phyloP scores from a whole-genome alignment of 1,140 invertebrate species.

The Helicoverpa zea region DNA sequence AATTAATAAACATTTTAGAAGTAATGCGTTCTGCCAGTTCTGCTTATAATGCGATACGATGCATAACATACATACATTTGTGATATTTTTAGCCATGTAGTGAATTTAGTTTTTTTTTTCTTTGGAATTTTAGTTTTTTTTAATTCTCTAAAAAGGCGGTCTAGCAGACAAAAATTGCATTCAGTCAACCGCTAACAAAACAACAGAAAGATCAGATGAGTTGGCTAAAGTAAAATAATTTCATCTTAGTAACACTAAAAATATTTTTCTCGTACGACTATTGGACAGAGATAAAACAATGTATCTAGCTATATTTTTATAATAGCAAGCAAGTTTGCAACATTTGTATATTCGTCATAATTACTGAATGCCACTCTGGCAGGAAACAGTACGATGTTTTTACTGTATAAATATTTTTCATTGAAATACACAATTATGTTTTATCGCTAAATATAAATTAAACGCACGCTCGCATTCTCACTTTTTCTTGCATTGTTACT shows the following conservation, averaged over 20 bases:
- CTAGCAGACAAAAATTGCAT: too few relatives aligned
- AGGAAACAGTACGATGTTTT: conserved; percentile 32
- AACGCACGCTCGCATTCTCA: conserved; percentile 52
- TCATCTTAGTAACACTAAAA: too few relatives aligned
- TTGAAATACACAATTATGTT: conserved; percentile 57
- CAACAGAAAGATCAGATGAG: too few relatives aligned
- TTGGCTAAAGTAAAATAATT: too few relatives aligned
- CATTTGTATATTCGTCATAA: conserved; percentile 17
- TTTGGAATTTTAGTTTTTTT: background rate
- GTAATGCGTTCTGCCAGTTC: background rate
- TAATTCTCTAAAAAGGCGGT: background rate
- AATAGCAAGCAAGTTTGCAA: background rate
- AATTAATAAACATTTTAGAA: conserved; percentile 19
- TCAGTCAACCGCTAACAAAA: too few relatives aligned
- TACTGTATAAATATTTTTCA: conserved; percentile 48
- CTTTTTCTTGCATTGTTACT: conserved; percentile 52
- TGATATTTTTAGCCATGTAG: background rate
- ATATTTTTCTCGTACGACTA: too few relatives aligned
- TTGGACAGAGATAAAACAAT: too few relatives aligned
- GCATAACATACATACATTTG: conserved; percentile 15
- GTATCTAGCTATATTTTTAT: too few relatives aligned
- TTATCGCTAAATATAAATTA: conserved; percentile 59
- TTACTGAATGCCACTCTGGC: conserved; percentile 22
- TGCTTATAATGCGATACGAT: conserved; percentile 1
- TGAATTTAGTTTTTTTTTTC: background rate